Conservation (phyloP, 2,888 invertebrate genomes). For the Synanthedon formicaeformis region DNA sequence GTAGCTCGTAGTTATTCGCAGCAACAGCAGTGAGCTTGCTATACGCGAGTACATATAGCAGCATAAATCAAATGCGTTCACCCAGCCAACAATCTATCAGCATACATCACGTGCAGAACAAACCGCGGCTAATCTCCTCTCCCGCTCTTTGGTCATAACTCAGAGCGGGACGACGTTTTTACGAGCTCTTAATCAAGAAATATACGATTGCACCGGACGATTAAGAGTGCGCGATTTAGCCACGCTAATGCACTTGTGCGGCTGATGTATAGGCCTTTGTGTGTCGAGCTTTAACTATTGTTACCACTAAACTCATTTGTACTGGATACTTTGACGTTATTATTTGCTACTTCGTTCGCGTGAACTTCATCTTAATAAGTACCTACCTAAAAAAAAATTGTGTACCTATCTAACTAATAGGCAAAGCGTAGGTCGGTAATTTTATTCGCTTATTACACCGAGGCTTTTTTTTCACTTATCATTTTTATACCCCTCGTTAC, state of each 20-base stretch:
- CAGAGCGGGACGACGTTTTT: conserved; percentile 59
- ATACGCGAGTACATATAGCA: not conserved
- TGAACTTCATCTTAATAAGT: too few species aligned
- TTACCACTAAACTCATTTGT: too few species aligned
- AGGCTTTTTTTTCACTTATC: too few species aligned
- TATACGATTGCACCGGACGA: conserved; percentile 35
- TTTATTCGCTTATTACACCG: too few species aligned
- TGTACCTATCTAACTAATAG: too few species aligned
- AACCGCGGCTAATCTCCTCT: conserved; percentile 39
- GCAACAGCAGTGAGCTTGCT: not conserved
- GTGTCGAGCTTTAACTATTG: conserved; percentile 3
- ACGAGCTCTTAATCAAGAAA: conserved; percentile 56
- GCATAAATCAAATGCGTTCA: not conserved
- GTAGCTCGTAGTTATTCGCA: not conserved
- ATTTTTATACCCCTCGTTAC: too few species aligned
- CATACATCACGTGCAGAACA: conserved; percentile 16
- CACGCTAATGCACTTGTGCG: conserved; percentile 56
- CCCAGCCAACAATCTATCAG: conserved; percentile 8
- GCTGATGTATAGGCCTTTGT: conserved; percentile 33
- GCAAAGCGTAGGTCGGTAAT: too few species aligned
- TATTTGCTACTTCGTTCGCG: too few species aligned
- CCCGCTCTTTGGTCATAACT: conserved; percentile 39
- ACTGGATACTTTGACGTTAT: too few species aligned
- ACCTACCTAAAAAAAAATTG: too few species aligned
- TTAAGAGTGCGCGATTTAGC: conserved; percentile 53